Evolutionary conservation across 23 tunicate species (phyloP), one percentile per base, ranked within the genome.

Genomic region (Clavelina lepadiformis): DNA sequence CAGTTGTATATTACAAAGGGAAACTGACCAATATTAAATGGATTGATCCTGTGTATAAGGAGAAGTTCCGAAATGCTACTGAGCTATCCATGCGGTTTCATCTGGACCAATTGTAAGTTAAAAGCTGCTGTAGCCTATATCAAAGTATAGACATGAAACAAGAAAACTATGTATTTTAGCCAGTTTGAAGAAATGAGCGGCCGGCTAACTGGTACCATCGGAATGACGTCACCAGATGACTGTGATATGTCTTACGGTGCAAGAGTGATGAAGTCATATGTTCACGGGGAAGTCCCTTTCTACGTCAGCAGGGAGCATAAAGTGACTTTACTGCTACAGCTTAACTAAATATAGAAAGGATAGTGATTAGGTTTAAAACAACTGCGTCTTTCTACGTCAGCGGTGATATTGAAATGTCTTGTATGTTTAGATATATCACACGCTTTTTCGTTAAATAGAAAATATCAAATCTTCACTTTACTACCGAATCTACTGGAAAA

Each of bases 191-290:
- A 53, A n/a, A 11, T 27, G 44, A 31, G 51, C 33, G 82, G 82
- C 1, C 56, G 82, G 25, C 22, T 76, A 5, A 76, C 66, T 2
- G 82, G 82, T 8, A 65, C 82, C 2, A 76, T 76, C 56, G 93
- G 93, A 31, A 74, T 84, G 82, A 76, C 93, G 59, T 84, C 93
- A 52, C 31, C 55, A 29, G 83, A 84, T 30, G 93, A 84, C 49
- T 78, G 83, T 5, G 5, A 35, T 24, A 35, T 51, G 4, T 21
- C 51, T 3, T 59, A 61, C 22, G 78, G 59, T 3, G 75, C 72
- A 11, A 47, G 93, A 21, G 58, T 33, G 19, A 68, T 84, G 93
- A 58, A 31, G 11, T 46, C 60, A 6, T 23, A 33, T 35, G 18
- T 30, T 19, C 23, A 20, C 3, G 5, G 62, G 55, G 82, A 65